Percentiles rank a stretch among this genome's conserved stretches.
These are phyloP conservation scores for Bolborhynchus lineola DNA, from an alignment of 2,113 vertebrate species.

Conservation along the genomic window DNA sequence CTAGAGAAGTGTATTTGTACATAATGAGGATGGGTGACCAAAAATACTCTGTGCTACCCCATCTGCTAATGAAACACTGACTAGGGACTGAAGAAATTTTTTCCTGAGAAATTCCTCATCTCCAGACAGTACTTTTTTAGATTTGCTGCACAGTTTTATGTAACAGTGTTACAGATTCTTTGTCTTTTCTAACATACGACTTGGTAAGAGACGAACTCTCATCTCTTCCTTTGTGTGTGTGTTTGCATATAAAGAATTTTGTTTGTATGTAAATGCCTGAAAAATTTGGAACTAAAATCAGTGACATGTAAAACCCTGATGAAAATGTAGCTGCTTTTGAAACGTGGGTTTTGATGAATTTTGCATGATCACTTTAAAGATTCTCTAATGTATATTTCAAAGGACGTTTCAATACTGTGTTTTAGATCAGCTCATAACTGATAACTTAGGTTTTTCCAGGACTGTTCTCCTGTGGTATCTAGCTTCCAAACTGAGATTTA, in stretches of 20 bases:
- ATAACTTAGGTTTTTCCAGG: conserved; percentile 70
- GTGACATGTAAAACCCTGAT: conserved; percentile 45
- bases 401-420: conserved; percentile 69
- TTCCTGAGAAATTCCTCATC: neutral
- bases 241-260: conserved; percentile 1
- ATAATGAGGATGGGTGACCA: neutral
- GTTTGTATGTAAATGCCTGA: conserved; percentile 44
- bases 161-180: neutral
- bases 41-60: neutral
- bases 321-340: conserved; percentile 68
- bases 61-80: neutral
- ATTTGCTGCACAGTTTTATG: neutral
- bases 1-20: neutral
- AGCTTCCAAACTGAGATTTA: conserved; percentile 67
- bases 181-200: neutral
- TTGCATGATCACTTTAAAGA: conserved; percentile 75
- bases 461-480: conserved; percentile 63
- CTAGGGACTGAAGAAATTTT: accelerated
- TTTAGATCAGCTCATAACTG: conserved; percentile 68
- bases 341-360: conserved; percentile 77
- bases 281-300: conserved; percentile 47
- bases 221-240: neutral
- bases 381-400: conserved; percentile 77
- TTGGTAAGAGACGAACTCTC: neutral
- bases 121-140: neutral